Conservation (phyloP, 2,797 vertebrate genomes). For the Cyprinodon diabolis region DNA sequence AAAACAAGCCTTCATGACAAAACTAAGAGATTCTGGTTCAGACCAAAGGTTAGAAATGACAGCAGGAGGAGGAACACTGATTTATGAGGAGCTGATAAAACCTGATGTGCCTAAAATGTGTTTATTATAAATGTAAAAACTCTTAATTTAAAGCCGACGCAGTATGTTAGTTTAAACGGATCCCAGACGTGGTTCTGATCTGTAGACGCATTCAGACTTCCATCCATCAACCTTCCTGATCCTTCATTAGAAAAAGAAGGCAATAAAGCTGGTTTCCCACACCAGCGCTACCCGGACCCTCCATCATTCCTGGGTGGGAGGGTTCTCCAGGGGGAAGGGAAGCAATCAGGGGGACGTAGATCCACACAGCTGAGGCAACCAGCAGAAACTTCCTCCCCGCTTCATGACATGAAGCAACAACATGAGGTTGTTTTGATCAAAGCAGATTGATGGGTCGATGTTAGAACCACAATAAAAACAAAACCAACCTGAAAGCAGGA, state of each 20-base stretch:
- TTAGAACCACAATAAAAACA: slow-evolving; percentile 16
- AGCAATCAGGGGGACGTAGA: slow-evolving; percentile 58
- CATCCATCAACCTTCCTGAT: slow-evolving; percentile 26
- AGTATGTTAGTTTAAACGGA: too few species aligned
- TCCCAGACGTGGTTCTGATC: too few species aligned
- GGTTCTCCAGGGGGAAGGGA: slow-evolving; percentile 29
- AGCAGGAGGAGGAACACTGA: too few species aligned
- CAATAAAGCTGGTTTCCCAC: slow-evolving; percentile 47
- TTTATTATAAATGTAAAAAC: too few species aligned
- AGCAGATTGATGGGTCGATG: not conserved
- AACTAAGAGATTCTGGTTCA: too few species aligned
- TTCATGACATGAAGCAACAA: too few species aligned
- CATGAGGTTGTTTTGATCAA: not conserved
- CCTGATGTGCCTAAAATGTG: too few species aligned
- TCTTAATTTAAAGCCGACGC: too few species aligned
- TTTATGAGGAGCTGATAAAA: too few species aligned
- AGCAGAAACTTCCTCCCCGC: not conserved
- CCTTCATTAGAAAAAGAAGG: slow-evolving; percentile 59
- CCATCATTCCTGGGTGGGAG: slow-evolving; percentile 46
- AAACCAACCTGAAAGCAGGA: not conserved
- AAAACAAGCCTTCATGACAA: slow-evolving; percentile 1
- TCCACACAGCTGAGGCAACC: slow-evolving; percentile 80
- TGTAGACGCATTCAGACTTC: too few species aligned
- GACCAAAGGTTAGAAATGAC: too few species aligned
- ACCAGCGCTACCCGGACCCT: slow-evolving; percentile 52